A percentile compares a stretch with the other conserved stretches of the same genome.
phyloP scores from a whole-genome alignment of 2,797 vertebrate genomes.

The Neosalanx taihuensis region DNA sequence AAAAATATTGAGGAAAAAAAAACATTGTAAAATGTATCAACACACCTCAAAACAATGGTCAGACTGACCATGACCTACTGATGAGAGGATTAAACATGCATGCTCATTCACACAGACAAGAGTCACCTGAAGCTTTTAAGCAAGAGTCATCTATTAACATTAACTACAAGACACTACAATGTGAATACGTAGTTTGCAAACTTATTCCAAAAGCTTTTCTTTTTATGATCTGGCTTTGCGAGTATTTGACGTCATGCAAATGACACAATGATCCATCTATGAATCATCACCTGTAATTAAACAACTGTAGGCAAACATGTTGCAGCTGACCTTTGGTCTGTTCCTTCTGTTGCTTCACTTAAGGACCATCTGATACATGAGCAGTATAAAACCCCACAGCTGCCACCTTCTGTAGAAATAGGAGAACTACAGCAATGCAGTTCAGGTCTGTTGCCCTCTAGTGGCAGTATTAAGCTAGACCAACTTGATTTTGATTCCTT shows the following conservation, averaged over 20 bases:
- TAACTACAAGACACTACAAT: no score
- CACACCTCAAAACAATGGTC: not conserved
- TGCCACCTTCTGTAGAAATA: slow-evolving; percentile 26
- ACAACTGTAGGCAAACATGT: not conserved
- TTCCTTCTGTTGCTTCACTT: not conserved
- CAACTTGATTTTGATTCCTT: not conserved
- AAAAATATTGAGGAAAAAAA: not conserved
- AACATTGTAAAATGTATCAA: not conserved
- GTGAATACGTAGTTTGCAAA: no score
- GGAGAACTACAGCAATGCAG: slow-evolving; percentile 9
- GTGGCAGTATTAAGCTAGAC: not conserved
- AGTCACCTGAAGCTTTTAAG: no score
- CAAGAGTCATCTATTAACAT: no score
- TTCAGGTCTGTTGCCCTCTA: not conserved
- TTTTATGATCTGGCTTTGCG: not conserved
- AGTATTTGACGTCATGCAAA: not conserved
- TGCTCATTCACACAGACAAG: slow-evolving; percentile 5
- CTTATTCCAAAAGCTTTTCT: not conserved
- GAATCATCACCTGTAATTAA: not conserved
- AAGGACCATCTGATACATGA: not conserved
- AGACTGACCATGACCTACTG: not conserved
- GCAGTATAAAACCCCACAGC: slow-evolving; percentile 1
- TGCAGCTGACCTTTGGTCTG: not conserved
- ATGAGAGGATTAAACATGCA: not conserved
- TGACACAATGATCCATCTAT: not conserved